A percentile compares a stretch with the other conserved stretches of the same genome.
Evolutionary conservation across 2,888 invertebrate genomes (phyloP).

Genomic region (Hyposoter didymator): DNA sequence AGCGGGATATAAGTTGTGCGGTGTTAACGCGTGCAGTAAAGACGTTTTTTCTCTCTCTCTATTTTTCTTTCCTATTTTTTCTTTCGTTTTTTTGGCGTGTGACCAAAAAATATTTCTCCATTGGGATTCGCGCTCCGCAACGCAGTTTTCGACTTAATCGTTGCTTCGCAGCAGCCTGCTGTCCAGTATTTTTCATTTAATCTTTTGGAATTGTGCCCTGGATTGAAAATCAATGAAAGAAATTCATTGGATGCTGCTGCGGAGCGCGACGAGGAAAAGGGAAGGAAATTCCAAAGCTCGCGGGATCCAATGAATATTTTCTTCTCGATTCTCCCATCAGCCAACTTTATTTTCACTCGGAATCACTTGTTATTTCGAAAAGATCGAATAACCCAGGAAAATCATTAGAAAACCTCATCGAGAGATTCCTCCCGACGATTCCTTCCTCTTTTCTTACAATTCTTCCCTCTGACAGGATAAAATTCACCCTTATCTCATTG

Average conservation of each 20-base stretch:
- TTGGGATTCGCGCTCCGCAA: neutral
- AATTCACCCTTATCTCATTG: conserved; percentile 6
- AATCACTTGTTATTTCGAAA: neutral
- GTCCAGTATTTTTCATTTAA: neutral
- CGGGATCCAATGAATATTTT: neutral
- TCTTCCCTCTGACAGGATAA: neutral
- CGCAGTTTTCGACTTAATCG: conserved; percentile 57
- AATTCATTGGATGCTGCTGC: neutral
- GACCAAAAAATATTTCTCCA: conserved; percentile 33
- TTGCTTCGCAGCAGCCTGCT: neutral
- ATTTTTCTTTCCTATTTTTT: conserved; percentile 6
- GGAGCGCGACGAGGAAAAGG: neutral
- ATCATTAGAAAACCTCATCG: neutral
- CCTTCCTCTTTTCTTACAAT: neutral
- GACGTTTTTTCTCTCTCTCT: conserved; percentile 24
- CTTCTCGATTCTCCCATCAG: neutral
- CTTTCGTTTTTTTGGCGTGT: conserved; percentile 31
- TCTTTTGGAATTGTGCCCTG: neutral
- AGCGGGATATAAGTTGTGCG: conserved; percentile 63
- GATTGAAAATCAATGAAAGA: neutral
- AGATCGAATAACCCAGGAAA: neutral
- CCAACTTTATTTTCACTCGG: neutral
- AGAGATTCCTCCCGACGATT: neutral
- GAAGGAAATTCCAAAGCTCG: neutral
- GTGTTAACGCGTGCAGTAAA: conserved; percentile 54